Percentiles rank a stretch among this genome's conserved stretches.
phyloP scores from a whole-genome alignment of 2,113 vertebrate genomes.

The Narcine bancroftii region DNA sequence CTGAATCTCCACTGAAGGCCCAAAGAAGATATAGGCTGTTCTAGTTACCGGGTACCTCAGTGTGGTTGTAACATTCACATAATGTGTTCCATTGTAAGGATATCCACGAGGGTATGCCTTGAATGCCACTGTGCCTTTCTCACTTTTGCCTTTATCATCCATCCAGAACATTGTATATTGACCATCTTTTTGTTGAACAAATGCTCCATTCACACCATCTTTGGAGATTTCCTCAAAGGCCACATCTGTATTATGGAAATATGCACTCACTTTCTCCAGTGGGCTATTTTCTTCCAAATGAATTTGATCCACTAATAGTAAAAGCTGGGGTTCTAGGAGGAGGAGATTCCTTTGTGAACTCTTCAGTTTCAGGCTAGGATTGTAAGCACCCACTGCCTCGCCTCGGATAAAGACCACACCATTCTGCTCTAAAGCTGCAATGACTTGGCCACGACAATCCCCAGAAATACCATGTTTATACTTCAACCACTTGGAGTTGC shows the following conservation, averaged over 20 bases:
- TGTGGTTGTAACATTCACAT: slow-evolving; percentile 82
- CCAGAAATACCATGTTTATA: slow-evolving; percentile 82
- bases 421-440: slow-evolving; percentile 65
- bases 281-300: slow-evolving; percentile 71
- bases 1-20: slow-evolving; percentile 75
- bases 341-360: slow-evolving; percentile 81
- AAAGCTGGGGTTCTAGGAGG: slow-evolving; percentile 84
- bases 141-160: slow-evolving; percentile 83
- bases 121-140: slow-evolving; percentile 68
- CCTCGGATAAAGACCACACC: slow-evolving; percentile 86
- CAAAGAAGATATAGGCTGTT: slow-evolving; percentile 82
- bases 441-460: slow-evolving; percentile 72
- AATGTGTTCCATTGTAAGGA: slow-evolving; percentile 88
- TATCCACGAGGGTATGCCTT: slow-evolving; percentile 80
- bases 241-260: slow-evolving; percentile 90
- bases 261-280: slow-evolving; percentile 67
- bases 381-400: slow-evolving; percentile 77
- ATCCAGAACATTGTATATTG: slow-evolving; percentile 94
- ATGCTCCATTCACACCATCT: slow-evolving; percentile 76
- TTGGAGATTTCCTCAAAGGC: slow-evolving; percentile 70
- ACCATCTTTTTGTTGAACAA: slow-evolving; percentile 67
- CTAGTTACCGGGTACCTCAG: slow-evolving; percentile 73
- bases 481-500: slow-evolving; percentile 91
- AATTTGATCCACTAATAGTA: slow-evolving; percentile 86
- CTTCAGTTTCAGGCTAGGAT: slow-evolving; percentile 70